A percentile compares a stretch with the other conserved stretches of the same genome.
These are phyloP conservation scores for Nannospalax galili DNA, from an alignment of 2,113 vertebrate species.

Conservation along the genomic window DNA sequence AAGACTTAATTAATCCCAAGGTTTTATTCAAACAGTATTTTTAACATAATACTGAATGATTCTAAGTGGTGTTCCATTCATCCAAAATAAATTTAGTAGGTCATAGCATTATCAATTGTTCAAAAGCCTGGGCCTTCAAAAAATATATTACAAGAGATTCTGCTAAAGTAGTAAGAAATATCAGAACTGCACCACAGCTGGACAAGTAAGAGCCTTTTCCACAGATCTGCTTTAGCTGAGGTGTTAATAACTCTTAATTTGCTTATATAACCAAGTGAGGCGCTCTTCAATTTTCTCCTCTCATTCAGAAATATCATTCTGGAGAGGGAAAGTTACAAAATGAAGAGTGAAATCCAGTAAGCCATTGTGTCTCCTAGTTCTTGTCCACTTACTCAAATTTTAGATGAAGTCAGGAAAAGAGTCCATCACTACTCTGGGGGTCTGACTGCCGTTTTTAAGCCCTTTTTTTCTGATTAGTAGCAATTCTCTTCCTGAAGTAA, in stretches of 20 bases:
- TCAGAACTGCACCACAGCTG: neutral
- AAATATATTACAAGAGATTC: neutral
- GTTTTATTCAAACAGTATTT: constrained; percentile 16
- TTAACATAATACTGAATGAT: neutral
- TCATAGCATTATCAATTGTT: neutral
- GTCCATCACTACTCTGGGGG: constrained; percentile 69
- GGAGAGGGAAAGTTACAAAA: constrained; percentile 59
- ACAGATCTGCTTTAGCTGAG: neutral
- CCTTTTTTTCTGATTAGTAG: constrained; percentile 72
- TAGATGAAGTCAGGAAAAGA: constrained; percentile 75
- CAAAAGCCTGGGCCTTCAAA: neutral
- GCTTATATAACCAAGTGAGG: neutral
- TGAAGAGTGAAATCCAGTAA: constrained; percentile 60
- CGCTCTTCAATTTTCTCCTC: constrained; percentile 64
- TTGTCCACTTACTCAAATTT: constrained; percentile 80
- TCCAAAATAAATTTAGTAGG: constrained; percentile 6
- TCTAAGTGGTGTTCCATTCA: neutral
- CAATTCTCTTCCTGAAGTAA: constrained; percentile 72
- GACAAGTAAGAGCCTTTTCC: neutral
- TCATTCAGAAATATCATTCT: constrained; percentile 68
- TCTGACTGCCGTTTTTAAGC: constrained; percentile 72
- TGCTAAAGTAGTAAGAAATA: neutral
- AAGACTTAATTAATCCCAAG: neutral
- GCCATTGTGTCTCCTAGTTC: constrained; percentile 51
- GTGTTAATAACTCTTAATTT: neutral